phyloP scores from a whole-genome alignment of 2,113 vertebrate species.

The Sterna hirundo region DNA sequence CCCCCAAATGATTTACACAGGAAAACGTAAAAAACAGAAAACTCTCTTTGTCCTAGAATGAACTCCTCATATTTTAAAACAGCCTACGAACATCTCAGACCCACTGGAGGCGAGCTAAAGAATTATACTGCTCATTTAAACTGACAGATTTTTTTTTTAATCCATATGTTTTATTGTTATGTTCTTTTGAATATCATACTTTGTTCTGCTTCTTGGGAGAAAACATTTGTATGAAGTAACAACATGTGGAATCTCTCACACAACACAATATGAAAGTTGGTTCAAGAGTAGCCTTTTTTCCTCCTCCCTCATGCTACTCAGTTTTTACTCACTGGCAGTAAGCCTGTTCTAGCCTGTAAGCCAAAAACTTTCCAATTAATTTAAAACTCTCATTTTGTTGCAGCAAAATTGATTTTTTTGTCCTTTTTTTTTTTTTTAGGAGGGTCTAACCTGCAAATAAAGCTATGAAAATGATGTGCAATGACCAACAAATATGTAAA shows the following conservation, averaged over 20 bases:
- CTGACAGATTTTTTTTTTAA: slow-evolving; percentile 23
- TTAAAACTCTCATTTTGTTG: neutral
- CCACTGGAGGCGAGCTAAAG: slow-evolving; percentile 38
- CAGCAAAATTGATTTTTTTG: neutral
- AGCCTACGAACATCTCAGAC: slow-evolving; percentile 81
- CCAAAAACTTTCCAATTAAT: neutral
- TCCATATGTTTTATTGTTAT: slow-evolving; percentile 64
- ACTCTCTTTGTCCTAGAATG: slow-evolving; percentile 85
- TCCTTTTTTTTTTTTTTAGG: neutral
- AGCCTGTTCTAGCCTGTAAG: neutral
- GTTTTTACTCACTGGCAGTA: slow-evolving; percentile 2
- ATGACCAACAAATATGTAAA: neutral
- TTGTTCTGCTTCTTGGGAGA: slow-evolving; percentile 52
- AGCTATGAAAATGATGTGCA: neutral
- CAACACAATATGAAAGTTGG: slow-evolving; percentile 44
- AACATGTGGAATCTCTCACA: slow-evolving; percentile 69
- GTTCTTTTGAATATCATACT: slow-evolving; percentile 54
- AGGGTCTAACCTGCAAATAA: neutral
- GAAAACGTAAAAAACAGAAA: slow-evolving; percentile 80
- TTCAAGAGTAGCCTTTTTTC: slow-evolving; percentile 5
- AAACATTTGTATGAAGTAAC: slow-evolving; percentile 32
- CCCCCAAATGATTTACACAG: slow-evolving; percentile 80
- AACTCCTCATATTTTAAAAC: slow-evolving; percentile 81
- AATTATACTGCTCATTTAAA: slow-evolving; percentile 35
- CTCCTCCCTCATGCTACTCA: neutral